Conservation (phyloP, 2,888 invertebrate species). For the Erebia ligea region DNA sequence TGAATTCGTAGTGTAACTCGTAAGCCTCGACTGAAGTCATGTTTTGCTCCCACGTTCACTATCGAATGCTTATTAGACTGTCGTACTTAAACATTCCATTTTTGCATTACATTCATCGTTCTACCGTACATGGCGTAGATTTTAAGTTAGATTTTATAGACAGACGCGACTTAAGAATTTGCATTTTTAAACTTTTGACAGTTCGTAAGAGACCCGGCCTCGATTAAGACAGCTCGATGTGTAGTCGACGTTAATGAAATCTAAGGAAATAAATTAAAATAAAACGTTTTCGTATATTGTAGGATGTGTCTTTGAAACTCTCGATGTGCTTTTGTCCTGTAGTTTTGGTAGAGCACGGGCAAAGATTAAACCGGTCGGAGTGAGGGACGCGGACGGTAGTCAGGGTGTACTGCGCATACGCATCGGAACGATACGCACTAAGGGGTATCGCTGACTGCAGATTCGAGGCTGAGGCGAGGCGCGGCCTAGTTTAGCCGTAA, state of each 20-base stretch:
- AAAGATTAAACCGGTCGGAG: slow-evolving; percentile 25
- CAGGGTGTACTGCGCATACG: slow-evolving; percentile 45
- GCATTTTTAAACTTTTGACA: slow-evolving; percentile 47
- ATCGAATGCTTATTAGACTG: slow-evolving; percentile 75
- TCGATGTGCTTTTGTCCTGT: slow-evolving; percentile 80
- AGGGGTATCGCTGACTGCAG: slow-evolving; percentile 41
- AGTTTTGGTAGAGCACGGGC: slow-evolving; percentile 66
- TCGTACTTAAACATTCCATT: slow-evolving; percentile 81
- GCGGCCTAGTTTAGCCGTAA: not conserved
- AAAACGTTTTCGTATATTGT: slow-evolving; percentile 73
- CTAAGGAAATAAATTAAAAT: slow-evolving; percentile 54
- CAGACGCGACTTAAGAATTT: slow-evolving; percentile 55
- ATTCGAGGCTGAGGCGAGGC: not conserved
- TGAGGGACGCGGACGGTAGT: slow-evolving; percentile 40
- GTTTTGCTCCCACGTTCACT: slow-evolving; percentile 47
- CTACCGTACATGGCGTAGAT: slow-evolving; percentile 41
- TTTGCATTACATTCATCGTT: slow-evolving; percentile 66
- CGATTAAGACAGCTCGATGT: slow-evolving; percentile 79
- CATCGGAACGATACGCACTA: slow-evolving; percentile 61
- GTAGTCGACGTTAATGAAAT: slow-evolving; percentile 65
- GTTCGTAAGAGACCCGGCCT: slow-evolving; percentile 37
- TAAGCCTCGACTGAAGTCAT: slow-evolving; percentile 76
- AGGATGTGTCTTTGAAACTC: slow-evolving; percentile 80
- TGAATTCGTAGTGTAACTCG: slow-evolving; percentile 54
- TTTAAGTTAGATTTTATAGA: slow-evolving; percentile 68